Percentiles rank a stretch among this genome's conserved stretches.
Evolutionary conservation across 2,113 vertebrate species (phyloP).

Genomic region (Columbina picui): DNA sequence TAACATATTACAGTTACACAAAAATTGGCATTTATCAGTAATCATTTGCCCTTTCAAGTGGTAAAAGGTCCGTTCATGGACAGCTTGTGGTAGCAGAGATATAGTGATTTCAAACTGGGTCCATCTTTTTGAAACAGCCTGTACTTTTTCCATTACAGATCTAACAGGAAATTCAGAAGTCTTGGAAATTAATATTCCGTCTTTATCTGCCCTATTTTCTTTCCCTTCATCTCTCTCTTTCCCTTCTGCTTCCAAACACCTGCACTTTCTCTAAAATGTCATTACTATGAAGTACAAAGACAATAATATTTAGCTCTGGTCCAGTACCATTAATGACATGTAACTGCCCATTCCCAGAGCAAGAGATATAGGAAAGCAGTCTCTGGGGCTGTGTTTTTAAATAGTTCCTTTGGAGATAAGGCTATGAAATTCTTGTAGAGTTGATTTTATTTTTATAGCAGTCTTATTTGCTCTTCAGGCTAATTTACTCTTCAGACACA

Average conservation of each 20-base stretch:
- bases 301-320: not conserved
- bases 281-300: not conserved
- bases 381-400: not conserved
- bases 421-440: not conserved
- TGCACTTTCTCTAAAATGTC: not conserved
- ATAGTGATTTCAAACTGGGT: too few relatives aligned
- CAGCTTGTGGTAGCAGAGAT: too few relatives aligned
- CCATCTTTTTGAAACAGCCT: too few relatives aligned
- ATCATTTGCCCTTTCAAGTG: too few relatives aligned
- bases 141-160: too few relatives aligned
- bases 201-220: not conserved
- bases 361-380: not conserved
- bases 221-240: not conserved
- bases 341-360: not conserved
- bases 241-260: not conserved
- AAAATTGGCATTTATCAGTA: too few relatives aligned
- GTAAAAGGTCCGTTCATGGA: too few relatives aligned
- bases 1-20: too few relatives aligned
- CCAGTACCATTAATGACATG: not conserved
- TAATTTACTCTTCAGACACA: not conserved
- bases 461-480: not conserved
- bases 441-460: not conserved
- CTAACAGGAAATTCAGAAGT: not conserved
- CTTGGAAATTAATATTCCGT: not conserved
- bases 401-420: not conserved